These are phyloP conservation scores for Ypsolopha scabrella DNA, from an alignment of 2,888 invertebrate species.

Conservation along the genomic window DNA sequence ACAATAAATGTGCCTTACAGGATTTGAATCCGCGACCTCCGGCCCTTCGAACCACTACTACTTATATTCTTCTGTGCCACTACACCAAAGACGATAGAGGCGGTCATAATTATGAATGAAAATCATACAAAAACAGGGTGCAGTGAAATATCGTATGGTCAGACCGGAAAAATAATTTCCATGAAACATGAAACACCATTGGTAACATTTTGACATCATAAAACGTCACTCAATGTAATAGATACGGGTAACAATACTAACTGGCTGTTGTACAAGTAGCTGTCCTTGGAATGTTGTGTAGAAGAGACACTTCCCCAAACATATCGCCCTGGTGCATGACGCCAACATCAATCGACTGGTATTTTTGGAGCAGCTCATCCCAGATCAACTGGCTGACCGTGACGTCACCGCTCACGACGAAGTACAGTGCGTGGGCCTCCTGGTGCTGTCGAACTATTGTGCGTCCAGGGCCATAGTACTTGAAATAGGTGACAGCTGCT, in stretches of 20 bases:
- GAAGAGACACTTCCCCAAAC: constrained; percentile 77
- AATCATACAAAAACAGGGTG: too few relatives aligned
- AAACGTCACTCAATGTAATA: background rate
- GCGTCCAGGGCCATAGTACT: constrained; percentile 69
- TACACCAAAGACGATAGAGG: too few relatives aligned
- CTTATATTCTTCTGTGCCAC: too few relatives aligned
- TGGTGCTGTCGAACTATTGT: constrained; percentile 73
- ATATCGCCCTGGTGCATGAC: constrained; percentile 69
- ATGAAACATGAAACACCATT: too few relatives aligned
- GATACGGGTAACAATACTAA: background rate
- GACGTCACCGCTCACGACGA: constrained; percentile 71
- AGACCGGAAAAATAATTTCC: too few relatives aligned
- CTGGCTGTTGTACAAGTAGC: background rate
- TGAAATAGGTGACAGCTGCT: constrained; percentile 72
- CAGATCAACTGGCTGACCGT: constrained; percentile 56
- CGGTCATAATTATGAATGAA: too few relatives aligned
- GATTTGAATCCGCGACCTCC: too few relatives aligned
- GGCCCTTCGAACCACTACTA: too few relatives aligned
- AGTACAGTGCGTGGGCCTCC: constrained; percentile 72
- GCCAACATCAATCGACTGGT: constrained; percentile 58
- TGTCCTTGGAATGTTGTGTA: constrained; percentile 37
- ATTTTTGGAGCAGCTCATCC: constrained; percentile 59
- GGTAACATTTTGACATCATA: too few relatives aligned
- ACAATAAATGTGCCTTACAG: too few relatives aligned
- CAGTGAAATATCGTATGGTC: too few relatives aligned